Base-by-base conservation (phyloP, 2,797 vertebrate genomes). In the Xiphorhynchus erythropygius region DNA sequence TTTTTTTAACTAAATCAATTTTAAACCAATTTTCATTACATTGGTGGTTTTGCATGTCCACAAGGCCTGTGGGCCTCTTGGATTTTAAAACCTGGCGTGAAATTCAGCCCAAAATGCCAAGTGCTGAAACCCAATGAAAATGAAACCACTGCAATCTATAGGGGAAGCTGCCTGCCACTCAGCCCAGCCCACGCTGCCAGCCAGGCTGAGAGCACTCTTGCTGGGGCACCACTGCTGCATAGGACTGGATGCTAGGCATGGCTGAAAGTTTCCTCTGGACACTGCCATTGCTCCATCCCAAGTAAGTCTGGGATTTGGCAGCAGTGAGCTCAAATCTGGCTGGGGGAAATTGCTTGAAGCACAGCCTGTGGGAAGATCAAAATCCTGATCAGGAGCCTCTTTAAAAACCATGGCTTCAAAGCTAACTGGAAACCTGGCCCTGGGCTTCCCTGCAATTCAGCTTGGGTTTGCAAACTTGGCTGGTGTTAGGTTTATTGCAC, bases 361-460 rank as follows among this genome's bases (percentile, higher is more conserved):
- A 18, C 10, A 74, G 89, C 49, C 68, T 53, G 35, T 71, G 64
- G 68, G 90, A 94, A 91, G 82, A 91, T 65, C 81, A 93, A 92
- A 96, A 95, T 75, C 53, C 87, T 89, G 90, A 96, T 85, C 82
- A 70, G 87, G 71, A 92, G 65, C 57, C 85, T 92, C 84, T 93
- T 93, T 89, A 74, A 94, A 94, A 93, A 87, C 42, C 30, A 41
- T 94, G 94, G 74, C 91, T 88, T 93, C 70, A 93, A 94, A 93
- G 74, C 63, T 91, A 83, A 92, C 95, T 96, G 95, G 93, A 97
- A 96, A 96, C 74, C 92, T 96, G 96, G 94, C 94, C 94, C 78
- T 83, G 42, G 74, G 87, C 57, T 93, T 92, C 90, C 59, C 63
- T 94, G 63, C 89, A 91, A 91, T 87, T 96, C 94, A 87, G 89